Conservation (phyloP, 2,797 vertebrate species). For the Pseudomugil tenellus region DNA sequence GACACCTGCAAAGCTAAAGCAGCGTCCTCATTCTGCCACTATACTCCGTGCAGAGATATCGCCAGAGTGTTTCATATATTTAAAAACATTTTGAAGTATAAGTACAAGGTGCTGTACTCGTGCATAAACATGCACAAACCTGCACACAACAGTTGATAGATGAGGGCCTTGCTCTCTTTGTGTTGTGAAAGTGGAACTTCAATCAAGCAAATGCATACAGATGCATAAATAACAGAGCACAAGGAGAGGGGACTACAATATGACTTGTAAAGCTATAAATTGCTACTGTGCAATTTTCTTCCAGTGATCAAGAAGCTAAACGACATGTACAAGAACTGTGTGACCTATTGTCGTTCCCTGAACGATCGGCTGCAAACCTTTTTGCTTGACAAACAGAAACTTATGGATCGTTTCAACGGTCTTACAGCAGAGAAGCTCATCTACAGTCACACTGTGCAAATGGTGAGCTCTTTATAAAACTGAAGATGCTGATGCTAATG, state of each 20-base stretch:
- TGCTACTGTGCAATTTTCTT: conserved; percentile 20
- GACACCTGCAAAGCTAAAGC: no score
- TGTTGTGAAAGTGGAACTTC: background rate
- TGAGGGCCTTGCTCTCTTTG: background rate
- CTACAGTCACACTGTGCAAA: conserved; percentile 92
- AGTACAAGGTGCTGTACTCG: no score
- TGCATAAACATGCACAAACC: background rate
- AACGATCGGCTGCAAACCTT: conserved; percentile 90
- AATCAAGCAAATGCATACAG: background rate
- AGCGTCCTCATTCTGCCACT: no score
- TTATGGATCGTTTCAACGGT: conserved; percentile 93
- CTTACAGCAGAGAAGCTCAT: conserved; percentile 94
- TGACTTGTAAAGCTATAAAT: background rate
- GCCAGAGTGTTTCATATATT: no score
- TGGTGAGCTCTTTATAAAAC: conserved; percentile 78
- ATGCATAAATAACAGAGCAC: no score
- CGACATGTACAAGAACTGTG: conserved; percentile 92
- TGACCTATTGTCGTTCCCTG: conserved; percentile 90
- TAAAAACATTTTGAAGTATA: no score
- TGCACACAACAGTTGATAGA: no score
- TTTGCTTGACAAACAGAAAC: conserved; percentile 93
- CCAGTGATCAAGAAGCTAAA: conserved; percentile 93
- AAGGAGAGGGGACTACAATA: background rate
- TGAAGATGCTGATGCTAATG: background rate
- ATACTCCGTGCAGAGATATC: no score